Percentiles rank a stretch among this genome's conserved stretches.
phyloP scores from a whole-genome alignment of 2,797 vertebrate genomes.

The Anguilla anguilla region DNA sequence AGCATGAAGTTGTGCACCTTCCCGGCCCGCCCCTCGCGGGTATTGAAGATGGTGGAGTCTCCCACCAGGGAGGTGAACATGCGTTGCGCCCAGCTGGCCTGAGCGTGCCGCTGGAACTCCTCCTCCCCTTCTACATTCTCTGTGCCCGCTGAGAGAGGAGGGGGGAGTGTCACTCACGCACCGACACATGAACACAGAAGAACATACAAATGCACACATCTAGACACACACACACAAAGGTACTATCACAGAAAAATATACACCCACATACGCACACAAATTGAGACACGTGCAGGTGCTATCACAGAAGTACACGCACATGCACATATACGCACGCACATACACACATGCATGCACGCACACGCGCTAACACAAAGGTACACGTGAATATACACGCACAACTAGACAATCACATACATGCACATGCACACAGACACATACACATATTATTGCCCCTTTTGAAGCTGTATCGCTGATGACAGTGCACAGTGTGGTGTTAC shows the following conservation, averaged over 20 bases:
- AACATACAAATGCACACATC: not conserved
- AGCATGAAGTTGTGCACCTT: constrained; percentile 99
- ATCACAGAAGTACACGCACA: not conserved
- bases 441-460: not conserved
- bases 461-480: not conserved
- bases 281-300: not conserved
- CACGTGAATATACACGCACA: too few species aligned
- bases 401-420: not conserved
- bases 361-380: too few species aligned
- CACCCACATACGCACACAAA: not conserved
- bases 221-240: not conserved
- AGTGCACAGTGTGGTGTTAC: not conserved
- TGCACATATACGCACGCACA: not conserved
- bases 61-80: constrained; percentile 91
- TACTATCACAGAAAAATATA: not conserved
- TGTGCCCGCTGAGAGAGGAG: constrained; percentile 30
- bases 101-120: constrained; percentile 74
- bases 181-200: constrained; percentile 1
- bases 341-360: not conserved
- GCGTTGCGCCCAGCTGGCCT: constrained; percentile 91
- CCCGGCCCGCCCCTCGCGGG: constrained; percentile 91
- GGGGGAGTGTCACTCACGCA: not conserved
- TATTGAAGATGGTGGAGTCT: constrained; percentile 89
- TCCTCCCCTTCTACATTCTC: constrained; percentile 76
- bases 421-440: not conserved